Evolutionary conservation across 2,888 invertebrate genomes (phyloP), one percentile per base, ranked within the genome.

Genomic region (Prenolepis imparis): DNA sequence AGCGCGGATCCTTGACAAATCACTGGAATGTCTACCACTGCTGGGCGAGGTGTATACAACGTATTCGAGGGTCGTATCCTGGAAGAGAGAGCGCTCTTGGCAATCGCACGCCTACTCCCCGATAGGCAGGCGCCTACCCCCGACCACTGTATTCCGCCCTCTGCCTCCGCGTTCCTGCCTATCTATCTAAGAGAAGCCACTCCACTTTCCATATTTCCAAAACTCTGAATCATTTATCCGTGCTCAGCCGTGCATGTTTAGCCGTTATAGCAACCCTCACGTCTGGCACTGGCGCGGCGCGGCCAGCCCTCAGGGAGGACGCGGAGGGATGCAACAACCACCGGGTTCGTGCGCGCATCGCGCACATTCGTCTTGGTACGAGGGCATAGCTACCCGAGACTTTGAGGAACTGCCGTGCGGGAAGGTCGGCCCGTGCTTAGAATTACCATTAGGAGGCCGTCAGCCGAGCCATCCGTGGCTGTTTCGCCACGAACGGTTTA

Each of bases 151-250:
- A 75, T 82, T 82, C 83, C 80, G 70, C 55, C 15, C 77, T 68
- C 84, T 48, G 52, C 64, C 77, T 57, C 66, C 84, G 74, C 59
- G 21, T 55, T 52, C 57, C 81, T 67, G 39, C 59, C 81, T 67
- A 86, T 87, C 82, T 80, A 84, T 75, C 81, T 80, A 15, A 86
- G 48, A 52, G 48, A 52, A 86, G 82, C 90, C 89, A 92, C 92
- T 92, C 91, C 90, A 92, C 92, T 93, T 93, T 93, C 90, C 93
- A 91, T 93, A 93, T 93, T 93, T 93, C 91, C 90, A 91, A 93
- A 93, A 93, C 91, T 92, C 92, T 93, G 93, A 93, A 93, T 93
- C 93, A 93, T 93, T 93, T 92, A 93, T 93, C 91, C 92, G 86
- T 90, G 93, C 86, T 93, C 92, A 91, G 89, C 90, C 91, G 91